Conservation (phyloP, 2,888 invertebrate genomes). For the Apamea crenata region DNA sequence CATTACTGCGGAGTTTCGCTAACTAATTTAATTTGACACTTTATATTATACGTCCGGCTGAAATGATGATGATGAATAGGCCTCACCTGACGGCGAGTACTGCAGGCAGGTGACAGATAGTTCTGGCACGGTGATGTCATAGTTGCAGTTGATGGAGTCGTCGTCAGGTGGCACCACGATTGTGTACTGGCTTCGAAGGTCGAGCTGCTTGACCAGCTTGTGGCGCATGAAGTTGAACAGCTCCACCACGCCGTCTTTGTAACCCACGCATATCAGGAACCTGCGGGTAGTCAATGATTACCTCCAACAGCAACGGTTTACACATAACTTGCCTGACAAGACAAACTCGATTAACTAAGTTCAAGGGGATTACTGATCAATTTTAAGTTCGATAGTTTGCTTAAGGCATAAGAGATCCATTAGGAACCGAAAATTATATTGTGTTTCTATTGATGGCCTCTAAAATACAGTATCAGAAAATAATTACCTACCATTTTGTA, state of each 20-base stretch:
- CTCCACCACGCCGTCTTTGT: slow-evolving; percentile 84
- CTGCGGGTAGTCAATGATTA: slow-evolving; percentile 71
- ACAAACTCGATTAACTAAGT: background rate
- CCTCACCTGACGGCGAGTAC: slow-evolving; percentile 90
- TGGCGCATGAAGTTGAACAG: slow-evolving; percentile 85
- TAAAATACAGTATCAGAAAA: background rate
- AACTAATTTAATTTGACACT: background rate
- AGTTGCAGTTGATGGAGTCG: slow-evolving; percentile 79
- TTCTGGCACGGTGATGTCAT: slow-evolving; percentile 75
- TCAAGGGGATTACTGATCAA: background rate
- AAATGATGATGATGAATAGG: background rate
- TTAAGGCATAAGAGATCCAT: background rate
- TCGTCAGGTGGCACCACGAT: slow-evolving; percentile 78
- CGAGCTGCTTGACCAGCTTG: slow-evolving; percentile 73
- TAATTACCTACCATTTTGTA: background rate
- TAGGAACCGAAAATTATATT: background rate
- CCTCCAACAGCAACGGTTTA: slow-evolving; percentile 1
- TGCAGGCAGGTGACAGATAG: slow-evolving; percentile 85
- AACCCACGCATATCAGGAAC: slow-evolving; percentile 86
- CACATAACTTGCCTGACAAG: background rate
- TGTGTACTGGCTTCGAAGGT: slow-evolving; percentile 79
- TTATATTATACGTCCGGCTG: background rate
- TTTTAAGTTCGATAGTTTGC: background rate
- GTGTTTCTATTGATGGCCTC: background rate
- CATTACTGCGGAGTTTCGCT: background rate